Evolutionary conservation across 2,113 vertebrate genomes (phyloP).

Genomic region (Nycticryphes semicollaris): DNA sequence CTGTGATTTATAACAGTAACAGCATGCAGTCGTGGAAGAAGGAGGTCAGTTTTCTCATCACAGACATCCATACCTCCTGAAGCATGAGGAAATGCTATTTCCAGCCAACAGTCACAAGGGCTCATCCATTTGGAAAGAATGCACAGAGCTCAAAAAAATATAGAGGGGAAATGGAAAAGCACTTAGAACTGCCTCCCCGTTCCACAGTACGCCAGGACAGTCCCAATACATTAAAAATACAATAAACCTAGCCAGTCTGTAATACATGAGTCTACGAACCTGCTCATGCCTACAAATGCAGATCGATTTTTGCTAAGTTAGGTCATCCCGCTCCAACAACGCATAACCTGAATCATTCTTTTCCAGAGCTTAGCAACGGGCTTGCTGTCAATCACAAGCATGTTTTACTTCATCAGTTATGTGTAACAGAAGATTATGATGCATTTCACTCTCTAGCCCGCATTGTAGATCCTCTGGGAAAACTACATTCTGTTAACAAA

Average conservation of each 20-base stretch:
- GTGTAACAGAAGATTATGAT: background rate
- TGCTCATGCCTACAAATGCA: background rate
- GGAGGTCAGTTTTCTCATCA: rapidly evolving
- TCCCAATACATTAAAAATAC: background rate
- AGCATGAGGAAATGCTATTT: background rate
- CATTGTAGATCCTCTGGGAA: background rate
- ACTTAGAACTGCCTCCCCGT: background rate
- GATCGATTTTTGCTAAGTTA: background rate
- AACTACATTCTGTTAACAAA: background rate
- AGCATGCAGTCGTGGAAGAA: background rate
- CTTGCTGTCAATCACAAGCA: background rate
- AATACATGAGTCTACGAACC: rapidly evolving
- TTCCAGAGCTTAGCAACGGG: background rate
- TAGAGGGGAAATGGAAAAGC: background rate
- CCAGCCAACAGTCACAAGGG: background rate
- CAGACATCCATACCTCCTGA: background rate
- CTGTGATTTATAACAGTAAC: rapidly evolving
- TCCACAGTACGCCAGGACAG: background rate
- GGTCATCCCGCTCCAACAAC: background rate
- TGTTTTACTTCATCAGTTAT: background rate
- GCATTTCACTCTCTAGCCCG: background rate
- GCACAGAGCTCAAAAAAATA: background rate
- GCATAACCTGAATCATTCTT: rapidly evolving
- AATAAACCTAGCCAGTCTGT: rapidly evolving
- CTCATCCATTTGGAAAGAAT: background rate